phyloP scores from a whole-genome alignment of 2,113 vertebrate species.

The Alligator mississippiensis region DNA sequence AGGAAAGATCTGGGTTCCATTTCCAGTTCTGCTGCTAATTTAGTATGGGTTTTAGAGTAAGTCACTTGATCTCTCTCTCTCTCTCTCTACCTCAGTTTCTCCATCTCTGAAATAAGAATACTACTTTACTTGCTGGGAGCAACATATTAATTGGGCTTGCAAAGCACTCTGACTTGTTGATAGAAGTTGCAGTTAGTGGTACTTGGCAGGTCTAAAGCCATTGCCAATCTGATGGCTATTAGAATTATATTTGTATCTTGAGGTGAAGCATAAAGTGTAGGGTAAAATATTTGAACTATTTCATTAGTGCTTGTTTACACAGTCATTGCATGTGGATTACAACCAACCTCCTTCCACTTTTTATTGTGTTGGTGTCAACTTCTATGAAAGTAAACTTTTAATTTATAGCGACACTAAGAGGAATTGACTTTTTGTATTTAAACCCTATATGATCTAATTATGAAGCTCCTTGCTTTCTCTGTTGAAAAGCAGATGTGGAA shows the following conservation, averaged over 20 bases:
- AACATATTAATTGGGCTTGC: neutral
- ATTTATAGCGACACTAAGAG: neutral
- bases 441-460: neutral
- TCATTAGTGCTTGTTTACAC: neutral
- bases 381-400: neutral
- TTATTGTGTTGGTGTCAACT: neutral
- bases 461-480: neutral
- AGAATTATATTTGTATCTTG: too few species aligned
- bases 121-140: accelerated
- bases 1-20: neutral
- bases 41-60: neutral
- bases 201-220: too few species aligned
- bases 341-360: neutral
- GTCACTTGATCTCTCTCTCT: neutral
- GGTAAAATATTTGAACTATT: neutral
- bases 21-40: neutral
- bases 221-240: too few species aligned
- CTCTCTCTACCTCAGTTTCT: neutral
- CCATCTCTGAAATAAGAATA: neutral
- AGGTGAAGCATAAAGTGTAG: neutral
- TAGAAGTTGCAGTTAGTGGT: neutral
- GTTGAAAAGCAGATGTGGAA: neutral
- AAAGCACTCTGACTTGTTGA: neutral
- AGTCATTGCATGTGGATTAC: neutral
- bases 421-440: constrained; percentile 2